Conservation (phyloP, 2,888 invertebrate genomes). For the Linnaemya tessellans region DNA sequence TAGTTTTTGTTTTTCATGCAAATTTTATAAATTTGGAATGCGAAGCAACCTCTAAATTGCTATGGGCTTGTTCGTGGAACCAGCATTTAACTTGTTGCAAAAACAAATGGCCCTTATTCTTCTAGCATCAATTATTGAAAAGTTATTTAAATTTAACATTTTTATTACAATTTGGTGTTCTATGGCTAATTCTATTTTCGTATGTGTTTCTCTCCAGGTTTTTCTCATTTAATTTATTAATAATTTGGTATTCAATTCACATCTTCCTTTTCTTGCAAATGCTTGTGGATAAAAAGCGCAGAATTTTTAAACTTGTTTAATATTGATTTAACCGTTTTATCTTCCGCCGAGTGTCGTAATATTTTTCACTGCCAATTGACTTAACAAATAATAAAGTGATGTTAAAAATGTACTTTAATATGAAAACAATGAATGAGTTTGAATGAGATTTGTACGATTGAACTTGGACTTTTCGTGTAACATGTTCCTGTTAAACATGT, state of each 20-base stretch:
- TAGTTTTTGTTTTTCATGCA: no score
- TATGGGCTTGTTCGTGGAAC: no score
- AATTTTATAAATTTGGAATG: no score
- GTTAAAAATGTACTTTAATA: constrained; percentile 38
- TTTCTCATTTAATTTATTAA: constrained; percentile 14
- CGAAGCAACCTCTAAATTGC: no score
- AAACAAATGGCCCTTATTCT: no score
- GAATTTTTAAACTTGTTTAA: constrained; percentile 48
- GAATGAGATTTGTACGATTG: constrained; percentile 37
- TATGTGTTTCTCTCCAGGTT: not conserved
- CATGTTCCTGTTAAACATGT: no score
- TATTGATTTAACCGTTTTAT: constrained; percentile 52
- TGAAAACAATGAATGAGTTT: constrained; percentile 32
- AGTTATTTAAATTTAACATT: constrained; percentile 6
- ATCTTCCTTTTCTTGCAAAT: constrained; percentile 16
- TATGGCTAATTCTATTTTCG: constrained; percentile 2
- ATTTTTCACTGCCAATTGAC: constrained; percentile 35
- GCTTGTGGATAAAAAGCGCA: constrained; percentile 15
- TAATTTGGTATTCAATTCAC: constrained; percentile 64
- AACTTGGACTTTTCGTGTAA: constrained; percentile 28
- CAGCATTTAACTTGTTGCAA: no score
- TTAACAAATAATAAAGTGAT: constrained; percentile 49
- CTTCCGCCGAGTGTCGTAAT: constrained; percentile 32
- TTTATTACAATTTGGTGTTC: constrained; percentile 22
- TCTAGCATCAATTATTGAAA: no score